Base-by-base conservation (phyloP, 92 coral and sea anemone species). In the Phenganax marumi region DNA sequence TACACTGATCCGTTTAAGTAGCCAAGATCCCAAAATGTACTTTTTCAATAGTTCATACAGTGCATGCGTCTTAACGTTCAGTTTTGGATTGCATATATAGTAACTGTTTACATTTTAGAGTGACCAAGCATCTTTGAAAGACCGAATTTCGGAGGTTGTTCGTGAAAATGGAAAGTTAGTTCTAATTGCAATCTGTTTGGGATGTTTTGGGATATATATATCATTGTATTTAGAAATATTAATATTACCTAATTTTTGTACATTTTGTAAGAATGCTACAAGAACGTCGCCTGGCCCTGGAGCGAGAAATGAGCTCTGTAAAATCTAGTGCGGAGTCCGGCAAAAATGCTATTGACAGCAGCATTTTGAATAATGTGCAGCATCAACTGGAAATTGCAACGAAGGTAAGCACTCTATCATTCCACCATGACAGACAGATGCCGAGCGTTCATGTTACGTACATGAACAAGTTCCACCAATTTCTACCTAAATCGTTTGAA, bases 161-260 rank as follows among this genome's bases (percentile, higher is more conserved):
- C 91, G 92, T 39, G 98, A 94, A 75, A 94, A 94, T 57, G 85
- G 94, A 69, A 91, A 93, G 98, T 94, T 63, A 22, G 77, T 17
- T 50, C 17, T 8, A 10, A 25, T 16, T 25, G 17, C 10, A n/a
- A 18, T 14, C 18, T 17, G 21, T 3, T 49, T 24, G n/a, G 6
- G 3, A 75, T 7, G 12, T 7, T 4, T 0, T 16, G 18, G 8
- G n/a, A 8, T 19, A 18, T 16, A 16, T 58, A 58, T 16, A 58
- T 23, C 0, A 4, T 56, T 56, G 0, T 56, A 7, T 14, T 56
- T 21, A 56, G 18, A 56, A 56, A 56, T 14, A 14, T 54, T 3
- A 19, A 54, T 54, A 14, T 56, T 56, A 56, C 63, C 63, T 56
- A n/a, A 14, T 17, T 55, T 22, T 52, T n/a, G 19, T 17, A 10